A percentile compares a stretch with the other conserved stretches of the same genome.
These are phyloP conservation scores for Mormyrus lacerda DNA, from an alignment of 2,113 vertebrate genomes.

Conservation along the genomic window DNA sequence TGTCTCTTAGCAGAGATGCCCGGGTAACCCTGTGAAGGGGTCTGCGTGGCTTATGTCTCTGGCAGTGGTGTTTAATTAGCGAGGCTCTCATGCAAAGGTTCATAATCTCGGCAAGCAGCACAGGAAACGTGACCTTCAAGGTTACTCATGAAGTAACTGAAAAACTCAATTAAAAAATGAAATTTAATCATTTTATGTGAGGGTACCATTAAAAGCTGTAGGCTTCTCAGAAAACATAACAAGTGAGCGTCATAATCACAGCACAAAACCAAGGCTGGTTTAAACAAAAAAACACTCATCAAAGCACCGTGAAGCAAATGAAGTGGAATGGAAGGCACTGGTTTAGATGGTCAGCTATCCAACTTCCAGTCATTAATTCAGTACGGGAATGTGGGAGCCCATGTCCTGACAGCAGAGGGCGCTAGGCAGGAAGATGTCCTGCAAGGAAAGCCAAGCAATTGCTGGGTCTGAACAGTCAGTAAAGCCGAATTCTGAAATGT, in stretches of 20 bases:
- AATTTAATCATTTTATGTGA: neutral
- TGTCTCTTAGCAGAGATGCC: neutral
- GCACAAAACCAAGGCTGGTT: neutral
- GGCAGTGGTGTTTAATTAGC: constrained; percentile 7
- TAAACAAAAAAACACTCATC: neutral
- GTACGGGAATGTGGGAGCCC: neutral
- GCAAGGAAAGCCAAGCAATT: neutral
- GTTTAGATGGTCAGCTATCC: neutral
- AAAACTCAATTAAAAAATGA: constrained; percentile 9
- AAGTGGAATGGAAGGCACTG: neutral
- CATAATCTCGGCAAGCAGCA: constrained; percentile 42
- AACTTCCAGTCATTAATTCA: neutral
- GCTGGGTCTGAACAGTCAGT: neutral
- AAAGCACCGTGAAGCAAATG: neutral
- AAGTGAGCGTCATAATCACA: neutral
- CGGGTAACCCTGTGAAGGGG: neutral
- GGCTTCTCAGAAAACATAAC: neutral
- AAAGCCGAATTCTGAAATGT: neutral
- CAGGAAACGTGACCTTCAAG: constrained; percentile 17
- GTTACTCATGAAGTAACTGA: constrained; percentile 18
- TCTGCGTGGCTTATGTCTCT: neutral
- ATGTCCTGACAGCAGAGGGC: neutral
- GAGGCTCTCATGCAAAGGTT: constrained; percentile 29
- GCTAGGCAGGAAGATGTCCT: neutral
- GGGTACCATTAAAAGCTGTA: neutral